Evolutionary conservation across 2,113 vertebrate species (phyloP), one percentile per base, ranked within the genome.

Genomic region (Rhizomys pruinosus): DNA sequence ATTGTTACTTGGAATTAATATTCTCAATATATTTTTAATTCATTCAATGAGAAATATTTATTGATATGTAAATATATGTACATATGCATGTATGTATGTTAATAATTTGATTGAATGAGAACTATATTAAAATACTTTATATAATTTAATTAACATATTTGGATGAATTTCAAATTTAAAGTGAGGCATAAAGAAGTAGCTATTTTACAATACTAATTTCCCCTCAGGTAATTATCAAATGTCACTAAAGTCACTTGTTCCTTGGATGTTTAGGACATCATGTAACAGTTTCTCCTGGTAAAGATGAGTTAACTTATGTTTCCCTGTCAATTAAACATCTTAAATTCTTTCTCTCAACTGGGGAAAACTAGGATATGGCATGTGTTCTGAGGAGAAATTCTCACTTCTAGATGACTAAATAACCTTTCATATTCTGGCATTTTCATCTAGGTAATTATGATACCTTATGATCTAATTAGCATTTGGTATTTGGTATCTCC

Each of bases 381-480:
- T 85, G 66, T 80, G 90, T 95, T 95, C 79, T 95, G 92, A 87
- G 84, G 63, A 10, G 74, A 84, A 91, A 91, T 69, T 89, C 66
- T 97, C 92, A 94, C 42, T 97, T 57, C 77, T 96, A 92, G 93
- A 95, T 96, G 96, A 98, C 97, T 97, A 97, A 98, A 96, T 97
- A 98, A 98, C 93, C 92, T 98, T 97, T 97, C 76, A 94, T 97
- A 97, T 95, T 97, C 96, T 97, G 96, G 91, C 97, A 97, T 98
- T 98, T 98, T 77, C 95, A 96, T 95, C 95, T 95, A 95, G 89
- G 87, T 97, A 97, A 91, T 97, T 97, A 96, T 97, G 97, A 97
- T 96, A 89, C 89, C 97, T 98, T 97, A 97, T 87, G 96, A 97
- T 97, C 97, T 97, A 97, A 98, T 98, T 98, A 97, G 64, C 97